Conservation (phyloP, 1,140 invertebrate species). For the Ceratosolen fusciceps region DNA sequence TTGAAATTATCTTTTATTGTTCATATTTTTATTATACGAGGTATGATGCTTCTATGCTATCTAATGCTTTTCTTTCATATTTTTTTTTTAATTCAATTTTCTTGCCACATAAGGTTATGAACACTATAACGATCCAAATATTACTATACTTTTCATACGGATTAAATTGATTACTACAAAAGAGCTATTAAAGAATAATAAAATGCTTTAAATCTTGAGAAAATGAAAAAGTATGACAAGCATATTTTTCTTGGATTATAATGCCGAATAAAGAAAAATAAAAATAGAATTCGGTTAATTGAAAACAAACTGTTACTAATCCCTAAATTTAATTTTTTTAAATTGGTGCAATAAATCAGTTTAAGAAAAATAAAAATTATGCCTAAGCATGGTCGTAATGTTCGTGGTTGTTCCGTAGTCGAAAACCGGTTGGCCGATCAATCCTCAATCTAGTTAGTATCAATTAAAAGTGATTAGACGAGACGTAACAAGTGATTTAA, state of each 20-base stretch:
- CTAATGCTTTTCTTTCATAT: too few relatives aligned
- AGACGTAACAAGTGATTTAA: not conserved
- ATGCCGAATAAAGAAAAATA: not conserved
- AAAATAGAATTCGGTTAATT: not conserved
- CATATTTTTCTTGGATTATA: not conserved
- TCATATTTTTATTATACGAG: too few relatives aligned
- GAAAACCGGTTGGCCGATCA: not conserved
- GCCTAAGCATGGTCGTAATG: not conserved
- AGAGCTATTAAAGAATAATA: too few relatives aligned
- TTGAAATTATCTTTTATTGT: too few relatives aligned
- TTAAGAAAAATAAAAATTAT: not conserved
- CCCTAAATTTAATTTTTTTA: not conserved
- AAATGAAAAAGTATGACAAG: not conserved
- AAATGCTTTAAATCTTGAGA: not conserved
- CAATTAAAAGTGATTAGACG: conserved; percentile 31
- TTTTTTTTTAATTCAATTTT: too few relatives aligned
- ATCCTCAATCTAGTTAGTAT: not conserved
- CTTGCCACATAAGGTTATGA: too few relatives aligned
- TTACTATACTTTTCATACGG: too few relatives aligned
- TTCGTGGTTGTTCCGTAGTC: too few relatives aligned
- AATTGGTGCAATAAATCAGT: not conserved
- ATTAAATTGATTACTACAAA: too few relatives aligned
- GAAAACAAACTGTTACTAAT: not conserved
- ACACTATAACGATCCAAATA: too few relatives aligned
- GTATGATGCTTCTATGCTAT: too few relatives aligned